phyloP scores from a whole-genome alignment of 2,113 vertebrate genomes.

The Trinectes maculatus region DNA sequence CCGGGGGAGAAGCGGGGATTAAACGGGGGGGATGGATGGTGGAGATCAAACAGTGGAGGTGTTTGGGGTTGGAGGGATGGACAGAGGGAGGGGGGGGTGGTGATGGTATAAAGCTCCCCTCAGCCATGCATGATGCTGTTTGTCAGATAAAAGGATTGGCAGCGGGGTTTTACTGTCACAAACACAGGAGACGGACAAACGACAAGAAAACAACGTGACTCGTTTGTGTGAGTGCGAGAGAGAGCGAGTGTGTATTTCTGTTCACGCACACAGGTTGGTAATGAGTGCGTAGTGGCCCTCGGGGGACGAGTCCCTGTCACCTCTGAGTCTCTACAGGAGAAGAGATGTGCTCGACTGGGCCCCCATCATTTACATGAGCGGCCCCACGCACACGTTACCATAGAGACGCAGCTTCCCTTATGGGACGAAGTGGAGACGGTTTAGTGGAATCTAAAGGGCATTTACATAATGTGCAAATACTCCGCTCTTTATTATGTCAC shows the following conservation, averaged over 20 bases:
- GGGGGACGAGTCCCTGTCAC: conserved; percentile 33
- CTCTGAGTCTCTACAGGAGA: conserved; percentile 20
- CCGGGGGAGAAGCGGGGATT: conserved; percentile 59
- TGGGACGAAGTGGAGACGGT: too few relatives aligned
- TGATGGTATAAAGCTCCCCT: conserved; percentile 33
- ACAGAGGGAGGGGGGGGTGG: conserved; percentile 23
- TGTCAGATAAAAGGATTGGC: conserved; percentile 55
- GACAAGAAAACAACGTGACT: neutral
- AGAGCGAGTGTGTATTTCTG: neutral
- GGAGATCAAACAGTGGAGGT: conserved; percentile 55
- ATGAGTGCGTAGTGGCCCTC: conserved; percentile 42
- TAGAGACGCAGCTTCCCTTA: too few relatives aligned
- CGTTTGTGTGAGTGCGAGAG: neutral
- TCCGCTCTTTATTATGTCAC: too few relatives aligned
- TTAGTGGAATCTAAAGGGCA: too few relatives aligned
- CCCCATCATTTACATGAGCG: conserved; percentile 15
- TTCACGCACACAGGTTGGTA: conserved; percentile 21
- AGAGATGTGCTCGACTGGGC: conserved; percentile 1
- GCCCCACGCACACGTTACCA: too few relatives aligned
- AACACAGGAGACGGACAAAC: conserved; percentile 4
- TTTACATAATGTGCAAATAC: too few relatives aligned
- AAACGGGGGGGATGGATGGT: conserved; percentile 45
- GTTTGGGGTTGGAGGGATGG: conserved; percentile 31
- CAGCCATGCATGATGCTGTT: conserved; percentile 45
- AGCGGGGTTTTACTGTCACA: too few relatives aligned